phyloP scores from a whole-genome alignment of 2,113 vertebrate species.

The Pseudorasbora parva region DNA sequence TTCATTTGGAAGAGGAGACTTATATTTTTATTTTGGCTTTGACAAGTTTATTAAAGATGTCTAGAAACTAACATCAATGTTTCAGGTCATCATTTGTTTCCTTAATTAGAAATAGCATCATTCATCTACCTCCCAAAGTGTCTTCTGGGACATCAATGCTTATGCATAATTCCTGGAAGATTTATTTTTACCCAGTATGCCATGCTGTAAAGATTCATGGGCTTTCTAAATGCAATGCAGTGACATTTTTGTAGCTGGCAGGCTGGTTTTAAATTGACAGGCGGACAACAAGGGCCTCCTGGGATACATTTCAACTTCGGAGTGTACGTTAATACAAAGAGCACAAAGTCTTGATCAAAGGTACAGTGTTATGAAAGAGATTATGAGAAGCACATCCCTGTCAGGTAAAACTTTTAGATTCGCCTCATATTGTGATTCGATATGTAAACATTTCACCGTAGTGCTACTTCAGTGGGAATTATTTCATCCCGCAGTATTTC shows the following conservation, averaged over 20 bases:
- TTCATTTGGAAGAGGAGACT: not conserved
- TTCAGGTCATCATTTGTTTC: not conserved
- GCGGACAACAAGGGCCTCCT: constrained; percentile 11
- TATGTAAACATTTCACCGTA: not conserved
- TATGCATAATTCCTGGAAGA: not conserved
- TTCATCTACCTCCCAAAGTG: not conserved
- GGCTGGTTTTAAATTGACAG: constrained; percentile 9
- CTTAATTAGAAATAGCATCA: constrained; percentile 18
- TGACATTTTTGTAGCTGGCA: not conserved
- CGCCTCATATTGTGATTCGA: not conserved
- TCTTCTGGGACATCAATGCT: not conserved
- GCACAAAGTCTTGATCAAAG: constrained; percentile 12
- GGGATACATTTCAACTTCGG: constrained; percentile 9
- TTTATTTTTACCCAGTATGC: constrained; percentile 28
- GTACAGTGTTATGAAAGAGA: not conserved
- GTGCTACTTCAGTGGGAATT: not conserved
- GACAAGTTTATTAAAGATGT: not conserved
- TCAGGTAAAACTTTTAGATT: not conserved
- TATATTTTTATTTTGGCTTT: not conserved
- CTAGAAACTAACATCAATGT: not conserved
- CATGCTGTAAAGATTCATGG: not conserved
- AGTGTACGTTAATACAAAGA: constrained; percentile 15
- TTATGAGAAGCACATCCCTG: not conserved
- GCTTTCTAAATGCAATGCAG: not conserved
- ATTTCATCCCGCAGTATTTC: not conserved